Percentiles rank a stretch among this genome's conserved stretches.
Conservation (phyloP, 2,113 vertebrate species). For the Pachypanchax playfairii region DNA sequence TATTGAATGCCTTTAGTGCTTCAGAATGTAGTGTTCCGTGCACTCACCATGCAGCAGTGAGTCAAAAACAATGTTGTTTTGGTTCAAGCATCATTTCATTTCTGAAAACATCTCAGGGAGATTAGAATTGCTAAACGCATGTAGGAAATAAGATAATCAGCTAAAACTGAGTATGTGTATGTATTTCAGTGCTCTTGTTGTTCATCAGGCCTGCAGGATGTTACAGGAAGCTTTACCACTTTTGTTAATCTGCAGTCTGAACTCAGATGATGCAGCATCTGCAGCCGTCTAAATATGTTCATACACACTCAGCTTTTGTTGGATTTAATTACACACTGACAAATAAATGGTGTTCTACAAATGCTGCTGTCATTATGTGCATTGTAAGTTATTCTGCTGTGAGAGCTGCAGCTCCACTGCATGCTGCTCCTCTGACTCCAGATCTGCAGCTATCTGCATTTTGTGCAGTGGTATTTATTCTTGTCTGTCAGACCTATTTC, state of each 20-base stretch:
- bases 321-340: background rate
- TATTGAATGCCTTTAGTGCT: background rate
- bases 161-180: background rate
- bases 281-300: slow-evolving; percentile 12
- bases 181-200: background rate
- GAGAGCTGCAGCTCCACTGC: background rate
- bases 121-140: background rate
- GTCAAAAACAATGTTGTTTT: background rate
- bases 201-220: slow-evolving; percentile 8
- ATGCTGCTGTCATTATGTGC: background rate
- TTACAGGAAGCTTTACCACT: background rate
- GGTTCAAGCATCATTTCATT: background rate
- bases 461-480: slow-evolving; percentile 1
- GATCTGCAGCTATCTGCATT: slow-evolving; percentile 18
- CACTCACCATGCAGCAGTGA: background rate
- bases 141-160: background rate
- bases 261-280: slow-evolving; percentile 12
- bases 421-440: slow-evolving; percentile 6
- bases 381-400: background rate
- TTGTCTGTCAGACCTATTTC: slow-evolving; percentile 35
- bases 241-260: slow-evolving; percentile 12
- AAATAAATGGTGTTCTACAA: background rate
- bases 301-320: background rate
- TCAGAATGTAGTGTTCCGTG: background rate
- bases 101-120: background rate